These are phyloP conservation scores for Etheostoma perlongum DNA, from an alignment of 2,797 vertebrate genomes.

Conservation along the genomic window DNA sequence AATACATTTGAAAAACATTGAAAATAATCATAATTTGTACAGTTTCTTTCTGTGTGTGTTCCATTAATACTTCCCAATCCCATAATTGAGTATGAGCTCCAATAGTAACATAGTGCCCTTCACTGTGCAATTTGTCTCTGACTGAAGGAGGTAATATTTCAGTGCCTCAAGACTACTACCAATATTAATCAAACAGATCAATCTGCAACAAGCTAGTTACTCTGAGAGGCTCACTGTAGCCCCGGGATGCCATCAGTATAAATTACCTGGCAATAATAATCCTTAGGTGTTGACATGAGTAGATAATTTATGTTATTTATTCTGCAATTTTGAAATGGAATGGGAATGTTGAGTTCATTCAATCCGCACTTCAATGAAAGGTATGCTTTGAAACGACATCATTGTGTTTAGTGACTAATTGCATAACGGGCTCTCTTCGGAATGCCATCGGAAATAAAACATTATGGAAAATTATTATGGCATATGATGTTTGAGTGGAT, in stretches of 20 bases:
- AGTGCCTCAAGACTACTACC: constrained; percentile 15
- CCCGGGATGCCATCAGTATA: constrained; percentile 34
- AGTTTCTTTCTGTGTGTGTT: neutral
- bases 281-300: neutral
- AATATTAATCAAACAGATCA: constrained; percentile 42
- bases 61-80: neutral
- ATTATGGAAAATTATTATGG: neutral
- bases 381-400: neutral
- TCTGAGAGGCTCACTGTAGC: constrained; percentile 19
- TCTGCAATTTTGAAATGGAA: constrained; percentile 41
- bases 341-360: constrained; percentile 13
- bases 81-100: constrained; percentile 5
- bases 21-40: neutral
- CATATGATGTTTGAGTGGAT: constrained; percentile 14
- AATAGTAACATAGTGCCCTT: neutral
- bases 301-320: constrained; percentile 42
- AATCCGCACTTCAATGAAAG: neutral
- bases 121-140: constrained; percentile 8
- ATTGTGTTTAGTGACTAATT: constrained; percentile 16
- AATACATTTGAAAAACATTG: neutral
- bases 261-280: constrained; percentile 46
- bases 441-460: neutral
- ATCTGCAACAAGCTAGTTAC: constrained; percentile 23
- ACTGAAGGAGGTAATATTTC: constrained; percentile 37
- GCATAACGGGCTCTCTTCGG: neutral